phyloP scores from a whole-genome alignment of 2,888 invertebrate genomes.

The Sarcophaga rosellei region DNA sequence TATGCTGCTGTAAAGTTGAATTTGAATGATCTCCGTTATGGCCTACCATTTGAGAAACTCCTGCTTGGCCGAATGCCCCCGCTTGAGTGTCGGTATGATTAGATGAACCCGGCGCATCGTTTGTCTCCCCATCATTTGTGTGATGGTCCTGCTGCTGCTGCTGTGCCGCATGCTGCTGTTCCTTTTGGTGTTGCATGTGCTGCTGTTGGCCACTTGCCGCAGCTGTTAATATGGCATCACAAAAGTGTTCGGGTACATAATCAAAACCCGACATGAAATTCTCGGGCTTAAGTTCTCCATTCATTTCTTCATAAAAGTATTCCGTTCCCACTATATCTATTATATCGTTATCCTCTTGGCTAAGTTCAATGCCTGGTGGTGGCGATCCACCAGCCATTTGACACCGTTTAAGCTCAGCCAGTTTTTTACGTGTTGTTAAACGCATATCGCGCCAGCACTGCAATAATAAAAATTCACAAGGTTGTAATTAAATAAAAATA shows the following conservation, averaged over 20 bases:
- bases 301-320: conserved; percentile 80
- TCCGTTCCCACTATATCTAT: conserved; percentile 80
- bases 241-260: conserved; percentile 80
- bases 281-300: conserved; percentile 79
- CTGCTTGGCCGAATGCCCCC: conserved; percentile 75
- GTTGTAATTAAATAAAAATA: no score
- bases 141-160: conserved; percentile 79
- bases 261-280: conserved; percentile 79
- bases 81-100: conserved; percentile 75
- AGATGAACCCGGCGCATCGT: conserved; percentile 78
- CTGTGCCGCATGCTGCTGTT: conserved; percentile 75
- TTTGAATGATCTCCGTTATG: conserved; percentile 75
- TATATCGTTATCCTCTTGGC: conserved; percentile 80
- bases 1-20: conserved; percentile 73
- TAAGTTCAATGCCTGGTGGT: conserved; percentile 79
- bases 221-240: conserved; percentile 79
- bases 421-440: conserved; percentile 78
- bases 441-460: conserved; percentile 81
- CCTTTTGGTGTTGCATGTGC: conserved; percentile 75
- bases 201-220: conserved; percentile 79
- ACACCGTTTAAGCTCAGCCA: conserved; percentile 79
- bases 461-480: conserved; percentile 12
- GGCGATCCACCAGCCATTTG: conserved; percentile 80
- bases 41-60: conserved; percentile 74
- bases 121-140: conserved; percentile 78